Base-by-base conservation (phyloP, 2,888 invertebrate species). In the Callyntrura sp. region DNA sequence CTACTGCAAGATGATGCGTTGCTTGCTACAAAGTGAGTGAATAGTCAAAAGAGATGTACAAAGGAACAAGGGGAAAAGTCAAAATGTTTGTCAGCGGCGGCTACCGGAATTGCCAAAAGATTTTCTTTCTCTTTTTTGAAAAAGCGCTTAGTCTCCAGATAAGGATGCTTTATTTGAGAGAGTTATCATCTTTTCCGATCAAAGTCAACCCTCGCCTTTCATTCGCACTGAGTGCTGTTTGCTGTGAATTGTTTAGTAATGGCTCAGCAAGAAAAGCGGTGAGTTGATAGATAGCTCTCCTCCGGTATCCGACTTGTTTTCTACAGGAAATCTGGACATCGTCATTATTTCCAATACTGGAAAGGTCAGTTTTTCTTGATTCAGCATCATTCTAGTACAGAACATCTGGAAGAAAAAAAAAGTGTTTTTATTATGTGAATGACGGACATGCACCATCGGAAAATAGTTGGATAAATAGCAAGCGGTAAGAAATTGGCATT, bases 111-210 rank as follows among this genome's bases (percentile, higher is more conserved):
- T 5, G 60, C 17, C 6, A 60, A 60, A 60, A 60, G 60, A 60
- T 4, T 17, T 17, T 5, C 14, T 55, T 55, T 55, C 55, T 14
- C 4, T n/a, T n/a, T n/a, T 11, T 3, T 6, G 60, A 12, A 62
- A 62, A 62, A 23, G n/a, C n/a, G 60, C 12, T 62, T 4, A 20
- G 4, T 23, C 28, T 25, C 25, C 4, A 28, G 65, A 65, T 28
- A 28, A 28, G 65, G 28, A 65, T 65, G 65, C n/a, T 65, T 65
- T 28, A 65, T 25, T 65, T 65, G 25, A 65, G 28, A n/a, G n/a
- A 65, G 65, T 65, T 8, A 65, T 65, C 65, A 65, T 28, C 28
- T 65, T 65, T 28, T 28, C 65, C 65, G 12, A n/a, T 65, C 65
- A 6, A 65, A 60, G 11, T 60, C 60, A 55, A 55, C 60, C 60